These are phyloP conservation scores for Glandiceps talaboti DNA, from an alignment of 53 echinoderm and acorn worm genomes.

Conservation along the genomic window DNA sequence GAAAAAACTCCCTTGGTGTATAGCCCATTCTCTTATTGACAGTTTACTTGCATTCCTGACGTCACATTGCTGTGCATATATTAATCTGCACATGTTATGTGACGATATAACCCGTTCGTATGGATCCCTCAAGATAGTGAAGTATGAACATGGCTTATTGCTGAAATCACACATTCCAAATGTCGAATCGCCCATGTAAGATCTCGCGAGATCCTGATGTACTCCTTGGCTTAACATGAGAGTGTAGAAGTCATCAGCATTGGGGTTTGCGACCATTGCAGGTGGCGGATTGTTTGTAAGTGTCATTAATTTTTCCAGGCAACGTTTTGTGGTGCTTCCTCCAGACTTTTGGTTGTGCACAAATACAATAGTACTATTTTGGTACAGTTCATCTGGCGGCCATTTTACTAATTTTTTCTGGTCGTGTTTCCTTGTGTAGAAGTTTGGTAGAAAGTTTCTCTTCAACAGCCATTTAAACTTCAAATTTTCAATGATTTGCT, in stretches of 20 bases:
- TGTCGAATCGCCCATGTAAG: conserved; percentile 63
- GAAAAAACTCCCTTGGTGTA: conserved; percentile 79
- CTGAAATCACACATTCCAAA: conserved; percentile 63
- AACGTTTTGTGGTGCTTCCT: conserved; percentile 59
- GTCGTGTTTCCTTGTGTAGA: background rate
- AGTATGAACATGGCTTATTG: conserved; percentile 47
- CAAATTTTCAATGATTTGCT: background rate
- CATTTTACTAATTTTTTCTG: background rate
- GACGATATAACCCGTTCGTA: conserved; percentile 70
- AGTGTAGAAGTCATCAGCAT: background rate
- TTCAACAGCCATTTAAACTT: background rate
- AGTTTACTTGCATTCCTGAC: conserved; percentile 43
- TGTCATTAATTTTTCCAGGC: conserved; percentile 28
- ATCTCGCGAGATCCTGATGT: background rate
- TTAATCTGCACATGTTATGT: conserved; percentile 50
- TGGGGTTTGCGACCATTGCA: conserved; percentile 11
- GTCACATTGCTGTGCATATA: conserved; percentile 40
- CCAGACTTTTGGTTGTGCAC: conserved; percentile 83
- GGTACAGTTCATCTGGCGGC: background rate
- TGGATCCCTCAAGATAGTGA: conserved; percentile 71
- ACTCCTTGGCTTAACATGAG: background rate
- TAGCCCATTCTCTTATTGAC: conserved; percentile 57
- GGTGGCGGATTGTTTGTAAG: background rate
- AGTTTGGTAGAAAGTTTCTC: background rate
- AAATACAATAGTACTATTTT: conserved; percentile 26